Evolutionary conservation across 2,113 vertebrate species (phyloP).

Genomic region (Nerophis lumbriciformis): DNA sequence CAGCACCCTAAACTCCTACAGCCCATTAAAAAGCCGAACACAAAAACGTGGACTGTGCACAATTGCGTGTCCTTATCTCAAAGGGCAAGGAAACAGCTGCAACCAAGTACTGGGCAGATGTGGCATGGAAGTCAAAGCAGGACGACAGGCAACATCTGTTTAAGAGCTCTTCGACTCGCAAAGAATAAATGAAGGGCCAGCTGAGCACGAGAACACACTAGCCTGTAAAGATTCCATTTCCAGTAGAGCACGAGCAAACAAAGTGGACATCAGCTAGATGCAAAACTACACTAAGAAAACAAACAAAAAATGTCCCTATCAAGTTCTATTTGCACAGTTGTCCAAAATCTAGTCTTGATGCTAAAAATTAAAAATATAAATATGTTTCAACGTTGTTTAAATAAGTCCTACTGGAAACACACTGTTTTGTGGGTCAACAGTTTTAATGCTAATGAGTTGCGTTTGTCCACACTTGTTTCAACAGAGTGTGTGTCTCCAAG

Average conservation of each 20-base stretch:
- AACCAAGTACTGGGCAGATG: constrained; percentile 22
- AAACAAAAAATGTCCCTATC: too few species aligned
- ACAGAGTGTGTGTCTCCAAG: too few species aligned
- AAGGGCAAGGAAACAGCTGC: constrained; percentile 36
- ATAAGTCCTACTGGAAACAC: too few species aligned
- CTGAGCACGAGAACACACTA: constrained; percentile 10
- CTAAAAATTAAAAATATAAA: too few species aligned
- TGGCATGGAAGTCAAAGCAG: constrained; percentile 24
- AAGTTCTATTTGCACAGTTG: too few species aligned
- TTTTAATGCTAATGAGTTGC: too few species aligned
- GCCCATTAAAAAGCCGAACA: not conserved
- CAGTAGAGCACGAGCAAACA: constrained; percentile 22
- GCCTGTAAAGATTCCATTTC: constrained; percentile 33
- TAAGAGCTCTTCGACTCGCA: constrained; percentile 27
- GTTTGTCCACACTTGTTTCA: too few species aligned
- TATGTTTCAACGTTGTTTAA: too few species aligned
- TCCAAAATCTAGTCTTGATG: too few species aligned
- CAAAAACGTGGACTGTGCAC: constrained; percentile 6
- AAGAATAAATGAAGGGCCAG: constrained; percentile 15
- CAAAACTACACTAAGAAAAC: not conserved
- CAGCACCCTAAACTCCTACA: not conserved
- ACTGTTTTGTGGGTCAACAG: too few species aligned
- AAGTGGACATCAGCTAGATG: constrained; percentile 5
- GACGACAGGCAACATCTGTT: constrained; percentile 43
- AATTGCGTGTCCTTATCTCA: constrained; percentile 21